A percentile compares a stretch with the other conserved stretches of the same genome.
Conservation (phyloP, 37 sponge, comb jelly and placozoan genomes). For the Mnemiopsis leidyi region DNA sequence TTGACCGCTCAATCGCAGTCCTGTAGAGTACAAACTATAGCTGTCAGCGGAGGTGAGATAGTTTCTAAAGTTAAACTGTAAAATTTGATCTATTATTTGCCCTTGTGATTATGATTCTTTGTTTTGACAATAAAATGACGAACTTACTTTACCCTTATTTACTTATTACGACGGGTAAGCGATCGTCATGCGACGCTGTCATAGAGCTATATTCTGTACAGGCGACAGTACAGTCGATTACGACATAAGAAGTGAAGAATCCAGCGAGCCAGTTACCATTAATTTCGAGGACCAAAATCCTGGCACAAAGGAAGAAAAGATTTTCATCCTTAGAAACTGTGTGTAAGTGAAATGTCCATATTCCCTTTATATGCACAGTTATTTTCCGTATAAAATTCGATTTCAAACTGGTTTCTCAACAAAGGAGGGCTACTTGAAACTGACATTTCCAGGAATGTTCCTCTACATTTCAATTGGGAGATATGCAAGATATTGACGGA, state of each 20-base stretch:
- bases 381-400: too few species aligned
- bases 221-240: constrained; percentile 54
- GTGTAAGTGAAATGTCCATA: constrained; percentile 55
- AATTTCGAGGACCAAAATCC: constrained; percentile 66
- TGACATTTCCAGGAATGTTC: constrained; percentile 54
- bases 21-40: constrained; percentile 36
- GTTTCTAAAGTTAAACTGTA: too few species aligned
- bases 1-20: background rate
- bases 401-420: too few species aligned
- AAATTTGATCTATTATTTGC: too few species aligned
- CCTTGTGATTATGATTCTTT: too few species aligned
- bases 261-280: constrained; percentile 1
- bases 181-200: too few species aligned
- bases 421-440: too few species aligned
- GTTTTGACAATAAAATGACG: too few species aligned
- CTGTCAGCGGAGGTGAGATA: constrained; percentile 56
- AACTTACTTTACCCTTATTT: too few species aligned
- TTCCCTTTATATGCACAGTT: too few species aligned
- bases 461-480: constrained; percentile 55
- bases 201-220: too few species aligned
- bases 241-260: constrained; percentile 24
- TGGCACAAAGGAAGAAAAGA: constrained; percentile 8
- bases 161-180: too few species aligned
- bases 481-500: constrained; percentile 14
- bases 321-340: constrained; percentile 45